A percentile compares a stretch with the other conserved stretches of the same genome.
Evolutionary conservation across 2,797 vertebrate species (phyloP).

Genomic region (Tragopan temminckii): DNA sequence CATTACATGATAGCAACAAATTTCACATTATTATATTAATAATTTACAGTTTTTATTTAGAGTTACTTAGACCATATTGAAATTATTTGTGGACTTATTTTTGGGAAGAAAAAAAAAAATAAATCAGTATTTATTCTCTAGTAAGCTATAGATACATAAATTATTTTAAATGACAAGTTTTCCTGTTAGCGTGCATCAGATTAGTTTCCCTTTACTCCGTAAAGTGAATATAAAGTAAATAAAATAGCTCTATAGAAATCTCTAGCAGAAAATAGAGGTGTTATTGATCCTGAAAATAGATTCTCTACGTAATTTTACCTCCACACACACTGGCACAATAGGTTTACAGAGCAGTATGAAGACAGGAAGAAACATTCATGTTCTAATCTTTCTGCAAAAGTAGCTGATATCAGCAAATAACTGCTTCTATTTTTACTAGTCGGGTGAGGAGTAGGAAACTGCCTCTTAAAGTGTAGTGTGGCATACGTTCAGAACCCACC

Average conservation of each 20-base stretch:
- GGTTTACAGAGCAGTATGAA: constrained; percentile 26
- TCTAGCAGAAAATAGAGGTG: constrained; percentile 17
- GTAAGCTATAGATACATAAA: constrained; percentile 27
- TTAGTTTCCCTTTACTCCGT: constrained; percentile 45
- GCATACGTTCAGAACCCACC: background rate
- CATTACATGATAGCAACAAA: background rate
- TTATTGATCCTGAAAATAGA: background rate
- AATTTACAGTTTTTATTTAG: constrained; percentile 4
- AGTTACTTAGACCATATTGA: background rate
- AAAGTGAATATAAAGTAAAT: constrained; percentile 56
- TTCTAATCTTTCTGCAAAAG: constrained; percentile 37
- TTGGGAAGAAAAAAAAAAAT: constrained; percentile 9
- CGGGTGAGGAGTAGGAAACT: background rate
- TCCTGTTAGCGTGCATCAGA: background rate
- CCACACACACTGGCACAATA: constrained; percentile 34
- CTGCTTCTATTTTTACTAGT: constrained; percentile 46
- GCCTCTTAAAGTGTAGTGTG: background rate
- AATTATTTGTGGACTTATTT: background rate
- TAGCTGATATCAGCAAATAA: constrained; percentile 42
- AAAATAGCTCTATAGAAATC: constrained; percentile 31
- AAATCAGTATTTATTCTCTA: constrained; percentile 40
- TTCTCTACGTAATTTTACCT: background rate
- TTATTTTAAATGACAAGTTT: constrained; percentile 60
- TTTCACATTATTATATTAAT: constrained; percentile 60
- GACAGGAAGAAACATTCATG: constrained; percentile 22